Evolutionary conservation across 1,140 invertebrate species (phyloP).

Genomic region (Adelges cooleyi): DNA sequence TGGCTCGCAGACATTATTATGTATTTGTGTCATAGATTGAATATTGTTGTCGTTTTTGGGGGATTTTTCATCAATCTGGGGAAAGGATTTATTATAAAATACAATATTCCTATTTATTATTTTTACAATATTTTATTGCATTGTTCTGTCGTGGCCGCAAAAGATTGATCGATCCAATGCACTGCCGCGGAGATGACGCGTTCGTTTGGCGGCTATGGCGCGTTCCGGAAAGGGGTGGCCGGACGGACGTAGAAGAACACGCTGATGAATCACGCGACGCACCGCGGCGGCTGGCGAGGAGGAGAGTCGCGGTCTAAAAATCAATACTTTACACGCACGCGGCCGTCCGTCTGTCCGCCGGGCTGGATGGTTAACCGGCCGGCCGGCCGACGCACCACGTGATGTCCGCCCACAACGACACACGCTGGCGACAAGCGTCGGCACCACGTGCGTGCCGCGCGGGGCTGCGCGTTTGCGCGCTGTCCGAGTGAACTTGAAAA

Average conservation of each 20-base stretch:
- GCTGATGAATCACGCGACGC: background rate
- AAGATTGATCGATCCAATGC: too few species aligned
- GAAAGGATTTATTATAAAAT: too few species aligned
- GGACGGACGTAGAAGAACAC: too few species aligned
- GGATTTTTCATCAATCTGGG: too few species aligned
- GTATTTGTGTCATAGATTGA: too few species aligned
- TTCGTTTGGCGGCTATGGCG: background rate
- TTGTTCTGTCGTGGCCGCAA: too few species aligned
- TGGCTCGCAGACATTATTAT: too few species aligned
- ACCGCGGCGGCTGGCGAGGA: conserved; percentile 10
- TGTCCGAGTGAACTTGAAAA: conserved; percentile 29
- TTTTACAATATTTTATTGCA: too few species aligned
- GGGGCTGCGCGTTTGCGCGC: conserved; percentile 17
- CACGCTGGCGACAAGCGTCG: background rate
- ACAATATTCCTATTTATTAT: too few species aligned
- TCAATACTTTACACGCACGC: conserved; percentile 20
- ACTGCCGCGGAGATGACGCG: background rate
- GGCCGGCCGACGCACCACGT: conserved; percentile 2
- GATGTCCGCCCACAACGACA: background rate
- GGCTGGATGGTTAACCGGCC: too few species aligned
- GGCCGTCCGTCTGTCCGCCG: too few species aligned
- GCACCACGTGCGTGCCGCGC: background rate
- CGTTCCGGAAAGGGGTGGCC: background rate
- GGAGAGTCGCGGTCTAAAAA: conserved; percentile 1
- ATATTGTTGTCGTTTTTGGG: too few species aligned